These are phyloP conservation scores for Nezara viridula DNA, from an alignment of 2,888 invertebrate genomes.

Conservation along the genomic window DNA sequence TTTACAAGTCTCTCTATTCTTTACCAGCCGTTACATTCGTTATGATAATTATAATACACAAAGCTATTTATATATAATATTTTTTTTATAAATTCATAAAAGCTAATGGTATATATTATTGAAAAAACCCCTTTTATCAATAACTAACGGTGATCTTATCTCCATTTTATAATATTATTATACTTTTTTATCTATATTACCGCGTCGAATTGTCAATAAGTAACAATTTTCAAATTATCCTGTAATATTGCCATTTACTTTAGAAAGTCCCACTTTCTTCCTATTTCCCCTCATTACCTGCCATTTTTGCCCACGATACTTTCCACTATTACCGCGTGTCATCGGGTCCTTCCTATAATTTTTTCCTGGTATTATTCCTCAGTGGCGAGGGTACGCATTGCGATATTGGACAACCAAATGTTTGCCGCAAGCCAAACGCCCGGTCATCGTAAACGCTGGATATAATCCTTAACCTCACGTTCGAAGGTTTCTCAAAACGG, in stretches of 20 bases:
- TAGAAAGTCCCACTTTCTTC: conserved; percentile 33
- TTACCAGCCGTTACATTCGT: no score
- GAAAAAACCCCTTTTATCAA: not conserved
- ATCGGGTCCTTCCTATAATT: not conserved
- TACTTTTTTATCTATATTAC: not conserved
- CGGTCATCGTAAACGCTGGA: not conserved
- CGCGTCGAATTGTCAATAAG: not conserved
- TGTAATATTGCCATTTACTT: not conserved
- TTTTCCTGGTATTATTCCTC: not conserved
- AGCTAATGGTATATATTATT: not conserved
- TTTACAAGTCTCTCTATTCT: no score
- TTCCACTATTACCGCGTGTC: conserved; percentile 5
- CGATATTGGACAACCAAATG: not conserved
- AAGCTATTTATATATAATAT: no score
- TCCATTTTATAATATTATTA: no score
- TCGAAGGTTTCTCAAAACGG: not conserved
- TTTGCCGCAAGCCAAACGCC: not conserved
- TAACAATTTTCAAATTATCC: not conserved
- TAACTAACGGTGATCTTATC: not conserved
- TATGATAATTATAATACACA: no score
- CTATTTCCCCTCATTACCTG: not conserved
- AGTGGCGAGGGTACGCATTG: not conserved
- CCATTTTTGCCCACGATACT: conserved; percentile 6
- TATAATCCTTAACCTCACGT: not conserved
- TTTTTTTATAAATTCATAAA: no score